Evolutionary conservation across 2,113 vertebrate species (phyloP), one percentile per base, ranked within the genome.

Genomic region (Numida meleagris): DNA sequence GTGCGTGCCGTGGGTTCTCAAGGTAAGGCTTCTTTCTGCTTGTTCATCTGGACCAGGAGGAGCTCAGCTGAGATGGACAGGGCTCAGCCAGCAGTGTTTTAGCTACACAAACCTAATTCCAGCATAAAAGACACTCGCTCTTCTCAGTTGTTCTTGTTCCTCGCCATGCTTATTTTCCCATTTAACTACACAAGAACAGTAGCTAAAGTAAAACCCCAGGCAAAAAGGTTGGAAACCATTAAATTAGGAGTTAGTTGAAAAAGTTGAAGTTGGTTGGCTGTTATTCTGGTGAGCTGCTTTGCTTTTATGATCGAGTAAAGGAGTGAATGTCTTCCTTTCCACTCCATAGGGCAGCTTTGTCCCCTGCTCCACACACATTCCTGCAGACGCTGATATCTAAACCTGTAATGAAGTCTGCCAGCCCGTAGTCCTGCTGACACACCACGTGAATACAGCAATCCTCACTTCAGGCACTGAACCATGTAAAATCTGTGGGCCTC

Each of bases 381-480:
- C 63, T 71, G 59, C 57, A n/a, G 66, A 21, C 12, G 3, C 10
- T 42, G 36, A 14, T 50, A 16, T 57, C 71, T 51, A 11, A 65
- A 16, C 42, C 33, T 12, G 4, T 14, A 3, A 31, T 11, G 50
- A 43, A 18, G 51, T 9, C 78, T 40, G 70, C 23, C 36, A 38
- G 29, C 31, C 40, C 38, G 3, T 34, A 80, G 61, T 46, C 51
- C 50, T 65, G 1, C 67, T 51, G 82, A 19, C 36, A 11, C 5
- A 9, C 3, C 3, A 0, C 46, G 8, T 5, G 20, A 38, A 14
- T 8, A 4, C 48, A 8, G 50, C 57, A 3, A 5, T 17, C 18
- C 48, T 19, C 40, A 5, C 20, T 8, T 6, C 40, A 18, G n/a
- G 36, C 31, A 5, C 63, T 48, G 34, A 14, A 9, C 34, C 62